Base-by-base conservation (phyloP, 2,797 vertebrate genomes). In the Danio albolineatus region DNA sequence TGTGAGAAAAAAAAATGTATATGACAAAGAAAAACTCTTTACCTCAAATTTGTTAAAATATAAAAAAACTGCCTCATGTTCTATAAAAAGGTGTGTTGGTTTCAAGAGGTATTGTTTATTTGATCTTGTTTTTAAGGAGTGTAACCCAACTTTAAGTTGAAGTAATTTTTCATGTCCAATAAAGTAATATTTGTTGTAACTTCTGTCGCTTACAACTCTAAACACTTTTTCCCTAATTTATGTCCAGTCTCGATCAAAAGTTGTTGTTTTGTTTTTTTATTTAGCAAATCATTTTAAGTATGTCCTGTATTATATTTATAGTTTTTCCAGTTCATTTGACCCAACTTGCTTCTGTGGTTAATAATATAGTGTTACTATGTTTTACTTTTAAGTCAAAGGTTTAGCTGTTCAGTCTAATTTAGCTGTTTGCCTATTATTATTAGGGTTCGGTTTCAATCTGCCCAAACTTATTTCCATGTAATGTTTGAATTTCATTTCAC, bases 31-130 rank as follows among this genome's bases (percentile, higher is more conserved):
- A 87, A 86, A 85, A 83, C 86, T 88, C 91, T 92, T 94, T 94
- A 94, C 94, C 93, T 95, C 93, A 95, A 89, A 91, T 90, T 93
- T 92, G 88, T 88, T 83, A 90, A 93, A 88, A 92, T 92, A 92
- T 91, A 90, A 90, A 93, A 93, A 92, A 93, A 92, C 92, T 94
- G 92, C 93, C 93, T 94, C 92, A 93, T 94, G 90, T 92, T 90
- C 92, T 92, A 90, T 92, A 91, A 91, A 79, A 82, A 86, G 87
- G 90, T 89, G 89, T 90, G 92, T 92, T 91, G 92, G 89, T 93
- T 92, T 92, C 88, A 89, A 87, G 91, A 92, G 91, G 89, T 91
- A 89, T 92, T 89, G 89, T 88, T 85, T 76, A 76, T 82, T 83
- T 83, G 76, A 81, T 84, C 85, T 84, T 85, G 81, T 83, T 87